Evolutionary conservation across 2,113 vertebrate genomes (phyloP), one percentile per base, ranked within the genome.

Genomic region (Promerops cafer): DNA sequence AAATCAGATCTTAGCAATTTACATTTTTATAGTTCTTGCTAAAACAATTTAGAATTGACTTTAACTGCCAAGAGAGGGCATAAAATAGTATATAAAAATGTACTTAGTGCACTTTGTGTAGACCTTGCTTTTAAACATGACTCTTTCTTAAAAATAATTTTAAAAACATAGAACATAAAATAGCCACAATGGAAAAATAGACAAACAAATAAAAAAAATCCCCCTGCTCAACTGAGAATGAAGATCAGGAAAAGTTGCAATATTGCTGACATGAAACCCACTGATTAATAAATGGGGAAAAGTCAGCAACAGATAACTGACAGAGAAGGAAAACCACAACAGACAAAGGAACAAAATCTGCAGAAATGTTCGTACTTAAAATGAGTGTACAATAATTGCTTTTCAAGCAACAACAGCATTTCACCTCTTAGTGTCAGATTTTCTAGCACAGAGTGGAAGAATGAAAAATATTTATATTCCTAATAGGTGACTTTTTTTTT

Each of bases 1-100:
- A 98, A 97, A 97, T 97, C 94, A 94, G 85, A 93, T 93, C 85
- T 96, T 59, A 35, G 91, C 88, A 96, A 97, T 97, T 98, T 97
- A 96, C 85, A 97, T 97, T 96, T 98, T 97, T 98, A 97, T 97
- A 93, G 92, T 93, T 96, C 91, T 96, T 97, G 83, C 91, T 97
- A 94, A 97, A 97, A 88, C 89, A 97, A 97, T 97, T 94, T 90
- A 92, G 44, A 66, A 96, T 89, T 96, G 90, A 95, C 93, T 97
- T 90, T 88, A 95, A 95, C 80, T 94, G 74, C 80, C 70, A 95
- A 96, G 75, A 96, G 87, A 96, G 74, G 94, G 53, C 74, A 97
- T 96, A 85, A 93, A 70, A 76, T 63, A 96, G 77, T 94, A 54
- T 82, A 64, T 94, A 96, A 97, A 92, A 97, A 90, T 3, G 11